A percentile compares a stretch with the other conserved stretches of the same genome.
These are phyloP conservation scores for Solea solea DNA, from an alignment of 2,113 vertebrate species.

Conservation along the genomic window DNA sequence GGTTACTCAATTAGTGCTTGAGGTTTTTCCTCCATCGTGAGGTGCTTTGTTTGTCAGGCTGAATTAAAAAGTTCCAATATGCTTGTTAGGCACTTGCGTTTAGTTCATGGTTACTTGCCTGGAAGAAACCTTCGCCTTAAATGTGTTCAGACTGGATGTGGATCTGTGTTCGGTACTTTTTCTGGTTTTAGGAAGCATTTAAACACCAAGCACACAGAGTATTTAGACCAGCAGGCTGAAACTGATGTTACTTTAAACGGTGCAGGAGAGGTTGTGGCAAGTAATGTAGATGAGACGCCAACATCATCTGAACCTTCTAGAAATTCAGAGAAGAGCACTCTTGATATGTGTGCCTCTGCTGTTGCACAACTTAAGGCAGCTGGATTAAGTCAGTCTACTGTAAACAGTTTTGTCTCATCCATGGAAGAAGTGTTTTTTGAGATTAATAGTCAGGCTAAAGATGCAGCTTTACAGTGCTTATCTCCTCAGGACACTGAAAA, in stretches of 20 bases:
- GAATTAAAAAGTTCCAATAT: conserved; percentile 14
- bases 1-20: conserved; percentile 38
- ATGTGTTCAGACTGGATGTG: conserved; percentile 17
- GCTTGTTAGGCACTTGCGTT: conserved; percentile 8
- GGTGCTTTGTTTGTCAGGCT: conserved; percentile 22
- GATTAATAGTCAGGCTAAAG: not conserved
- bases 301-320: too few relatives aligned
- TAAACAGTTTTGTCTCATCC: not conserved
- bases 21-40: not conserved
- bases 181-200: too few relatives aligned
- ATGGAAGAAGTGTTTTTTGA: conserved; percentile 16
- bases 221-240: too few relatives aligned
- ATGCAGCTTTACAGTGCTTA: not conserved
- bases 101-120: conserved; percentile 43
- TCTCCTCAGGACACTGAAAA: not conserved
- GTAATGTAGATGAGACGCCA: too few relatives aligned
- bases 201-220: too few relatives aligned
- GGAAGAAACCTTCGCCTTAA: conserved; percentile 27
- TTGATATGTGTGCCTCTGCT: conserved; percentile 19
- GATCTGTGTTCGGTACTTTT: too few relatives aligned
- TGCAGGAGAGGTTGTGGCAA: too few relatives aligned
- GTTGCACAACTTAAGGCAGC: not conserved
- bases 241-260: too few relatives aligned
- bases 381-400: conserved; percentile 8
- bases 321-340: too few relatives aligned